phyloP scores from a whole-genome alignment of 1,140 invertebrate species.

The Drosophila novamexicana region DNA sequence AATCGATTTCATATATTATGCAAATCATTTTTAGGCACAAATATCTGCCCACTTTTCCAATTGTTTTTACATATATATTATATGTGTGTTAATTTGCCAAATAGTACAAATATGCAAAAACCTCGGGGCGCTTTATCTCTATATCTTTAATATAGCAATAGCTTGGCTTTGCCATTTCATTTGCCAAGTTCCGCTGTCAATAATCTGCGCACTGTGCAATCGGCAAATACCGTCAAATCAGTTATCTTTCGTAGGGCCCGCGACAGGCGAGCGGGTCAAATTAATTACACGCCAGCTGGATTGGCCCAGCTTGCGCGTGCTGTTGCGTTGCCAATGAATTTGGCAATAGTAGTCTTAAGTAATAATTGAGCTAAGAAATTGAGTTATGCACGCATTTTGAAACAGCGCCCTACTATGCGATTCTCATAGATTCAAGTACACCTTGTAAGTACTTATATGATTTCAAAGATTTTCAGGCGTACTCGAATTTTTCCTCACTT shows the following conservation, averaged over 20 bases:
- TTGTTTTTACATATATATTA: neutral
- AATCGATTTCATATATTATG: constrained; percentile 24
- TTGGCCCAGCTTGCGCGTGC: neutral
- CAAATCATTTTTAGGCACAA: constrained; percentile 18
- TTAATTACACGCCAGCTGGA: constrained; percentile 19
- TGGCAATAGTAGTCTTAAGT: neutral
- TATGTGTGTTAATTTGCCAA: constrained; percentile 17
- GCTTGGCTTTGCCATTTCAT: neutral
- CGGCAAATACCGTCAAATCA: constrained; percentile 2
- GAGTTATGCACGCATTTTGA: too few species aligned
- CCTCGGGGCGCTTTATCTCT: neutral
- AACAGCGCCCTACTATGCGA: too few species aligned
- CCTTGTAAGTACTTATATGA: too few species aligned
- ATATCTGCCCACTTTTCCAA: neutral
- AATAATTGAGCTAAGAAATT: neutral
- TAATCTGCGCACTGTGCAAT: constrained; percentile 6
- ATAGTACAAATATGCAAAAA: neutral
- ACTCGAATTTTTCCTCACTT: too few species aligned
- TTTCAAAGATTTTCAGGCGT: too few species aligned
- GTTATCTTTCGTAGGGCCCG: constrained; percentile 4
- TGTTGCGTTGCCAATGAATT: neutral
- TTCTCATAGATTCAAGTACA: too few species aligned
- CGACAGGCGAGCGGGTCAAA: constrained; percentile 8
- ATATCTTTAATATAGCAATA: neutral
- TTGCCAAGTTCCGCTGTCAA: neutral